Evolutionary conservation across 2,888 invertebrate genomes (phyloP).

Genomic region (Drosophila merina): DNA sequence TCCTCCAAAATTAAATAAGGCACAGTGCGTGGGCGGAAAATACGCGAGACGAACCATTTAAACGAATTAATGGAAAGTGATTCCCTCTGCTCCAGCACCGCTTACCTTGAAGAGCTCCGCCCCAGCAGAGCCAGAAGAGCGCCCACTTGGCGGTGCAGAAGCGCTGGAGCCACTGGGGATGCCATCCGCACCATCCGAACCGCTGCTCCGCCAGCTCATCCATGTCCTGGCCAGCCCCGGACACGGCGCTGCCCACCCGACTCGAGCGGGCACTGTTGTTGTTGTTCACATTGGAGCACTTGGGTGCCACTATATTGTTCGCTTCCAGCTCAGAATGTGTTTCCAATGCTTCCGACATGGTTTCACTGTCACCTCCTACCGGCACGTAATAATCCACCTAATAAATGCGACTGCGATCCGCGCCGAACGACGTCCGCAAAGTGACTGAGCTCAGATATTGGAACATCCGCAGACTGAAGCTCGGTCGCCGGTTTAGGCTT

Average conservation of each 20-base stretch:
- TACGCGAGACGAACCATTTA: constrained; percentile 34
- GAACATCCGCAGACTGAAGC: constrained; percentile 47
- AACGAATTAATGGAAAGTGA: constrained; percentile 57
- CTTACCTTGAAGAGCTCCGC: constrained; percentile 90
- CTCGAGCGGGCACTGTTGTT: constrained; percentile 75
- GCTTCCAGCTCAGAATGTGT: constrained; percentile 17
- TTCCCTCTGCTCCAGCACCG: constrained; percentile 3
- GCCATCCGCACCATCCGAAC: constrained; percentile 89
- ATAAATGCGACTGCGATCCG: constrained; percentile 58
- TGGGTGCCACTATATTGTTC: constrained; percentile 36
- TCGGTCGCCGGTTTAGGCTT: constrained; percentile 34
- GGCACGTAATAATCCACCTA: neutral
- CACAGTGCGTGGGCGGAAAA: constrained; percentile 31
- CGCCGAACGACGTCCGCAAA: constrained; percentile 60
- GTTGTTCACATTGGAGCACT: constrained; percentile 67
- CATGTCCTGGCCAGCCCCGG: constrained; percentile 30
- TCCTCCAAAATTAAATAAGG: constrained; percentile 8
- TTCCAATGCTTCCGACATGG: constrained; percentile 35
- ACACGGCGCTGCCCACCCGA: constrained; percentile 53
- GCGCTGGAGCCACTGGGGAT: constrained; percentile 88
- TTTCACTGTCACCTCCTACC: constrained; percentile 6
- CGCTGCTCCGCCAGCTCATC: constrained; percentile 38
- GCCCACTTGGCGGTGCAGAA: constrained; percentile 91
- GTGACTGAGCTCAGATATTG: constrained; percentile 72
- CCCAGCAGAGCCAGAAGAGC: constrained; percentile 92